A percentile compares a stretch with the other conserved stretches of the same genome.
Evolutionary conservation across 2,797 vertebrate species (phyloP).

Genomic region (Lepilemur ruficaudatus): DNA sequence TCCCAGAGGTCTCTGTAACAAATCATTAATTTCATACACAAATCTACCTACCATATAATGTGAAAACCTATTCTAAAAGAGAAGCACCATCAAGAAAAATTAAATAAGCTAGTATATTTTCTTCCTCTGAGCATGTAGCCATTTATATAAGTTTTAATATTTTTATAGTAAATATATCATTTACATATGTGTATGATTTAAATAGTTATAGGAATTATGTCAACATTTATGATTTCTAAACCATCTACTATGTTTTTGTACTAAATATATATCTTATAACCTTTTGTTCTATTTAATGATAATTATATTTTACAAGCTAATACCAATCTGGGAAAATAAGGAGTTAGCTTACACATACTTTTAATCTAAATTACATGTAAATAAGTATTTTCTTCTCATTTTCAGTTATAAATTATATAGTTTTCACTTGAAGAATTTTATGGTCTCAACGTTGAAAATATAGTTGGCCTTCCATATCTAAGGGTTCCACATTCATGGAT

Average conservation of each 20-base stretch:
- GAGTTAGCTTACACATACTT: slow-evolving; percentile 4
- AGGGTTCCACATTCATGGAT: background rate
- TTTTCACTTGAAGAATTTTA: slow-evolving; percentile 43
- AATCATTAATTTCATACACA: background rate
- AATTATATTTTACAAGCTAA: background rate
- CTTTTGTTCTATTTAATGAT: slow-evolving; percentile 27
- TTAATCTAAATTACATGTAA: slow-evolving; percentile 4
- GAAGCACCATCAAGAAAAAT: background rate
- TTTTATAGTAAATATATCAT: background rate
- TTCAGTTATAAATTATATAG: background rate
- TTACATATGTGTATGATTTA: background rate
- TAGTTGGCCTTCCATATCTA: background rate
- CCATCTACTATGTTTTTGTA: background rate
- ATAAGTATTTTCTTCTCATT: background rate
- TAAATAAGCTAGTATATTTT: background rate
- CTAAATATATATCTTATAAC: slow-evolving; percentile 9
- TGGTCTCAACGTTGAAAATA: background rate
- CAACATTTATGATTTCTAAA: slow-evolving; percentile 11
- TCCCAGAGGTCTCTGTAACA: background rate
- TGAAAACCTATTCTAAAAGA: background rate
- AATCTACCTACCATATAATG: background rate
- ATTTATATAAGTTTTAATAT: background rate
- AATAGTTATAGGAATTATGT: background rate
- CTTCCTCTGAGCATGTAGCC: background rate
- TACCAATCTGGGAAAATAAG: background rate